These are phyloP conservation scores for Aegithalos caudatus DNA, from an alignment of 2,113 vertebrate genomes.

Conservation along the genomic window DNA sequence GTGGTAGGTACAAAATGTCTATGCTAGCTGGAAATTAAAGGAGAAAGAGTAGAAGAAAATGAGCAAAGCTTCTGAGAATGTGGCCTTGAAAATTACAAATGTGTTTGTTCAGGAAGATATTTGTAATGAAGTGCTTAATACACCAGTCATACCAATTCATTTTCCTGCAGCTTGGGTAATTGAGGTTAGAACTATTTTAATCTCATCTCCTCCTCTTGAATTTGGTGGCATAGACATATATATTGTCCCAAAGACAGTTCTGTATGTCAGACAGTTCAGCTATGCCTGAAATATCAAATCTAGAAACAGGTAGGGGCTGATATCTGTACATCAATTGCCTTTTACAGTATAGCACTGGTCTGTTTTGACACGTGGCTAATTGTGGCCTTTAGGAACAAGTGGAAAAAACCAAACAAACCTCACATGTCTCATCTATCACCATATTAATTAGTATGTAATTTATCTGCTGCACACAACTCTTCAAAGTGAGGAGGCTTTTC, in stretches of 20 bases:
- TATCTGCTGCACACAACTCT: neutral
- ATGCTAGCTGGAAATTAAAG: neutral
- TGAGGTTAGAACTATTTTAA: neutral
- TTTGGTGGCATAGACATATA: neutral
- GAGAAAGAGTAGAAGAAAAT: neutral
- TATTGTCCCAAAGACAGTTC: neutral
- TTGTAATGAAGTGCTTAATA: neutral
- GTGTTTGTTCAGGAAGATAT: neutral
- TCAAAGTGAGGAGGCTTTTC: neutral
- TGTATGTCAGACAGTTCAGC: neutral
- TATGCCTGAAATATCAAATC: neutral
- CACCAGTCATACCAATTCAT: neutral
- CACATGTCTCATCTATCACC: neutral
- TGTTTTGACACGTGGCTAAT: neutral
- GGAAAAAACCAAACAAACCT: neutral
- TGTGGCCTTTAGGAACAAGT: neutral
- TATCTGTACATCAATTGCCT: neutral
- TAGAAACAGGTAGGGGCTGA: neutral
- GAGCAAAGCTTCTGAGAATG: neutral
- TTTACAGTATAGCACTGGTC: neutral
- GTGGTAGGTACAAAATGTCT: neutral
- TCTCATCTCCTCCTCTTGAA: neutral
- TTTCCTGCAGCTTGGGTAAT: neutral
- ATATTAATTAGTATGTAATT: neutral
- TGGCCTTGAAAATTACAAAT: neutral